Conservation (phyloP, 2,797 vertebrate species). For the Notolepis coatsorum region DNA sequence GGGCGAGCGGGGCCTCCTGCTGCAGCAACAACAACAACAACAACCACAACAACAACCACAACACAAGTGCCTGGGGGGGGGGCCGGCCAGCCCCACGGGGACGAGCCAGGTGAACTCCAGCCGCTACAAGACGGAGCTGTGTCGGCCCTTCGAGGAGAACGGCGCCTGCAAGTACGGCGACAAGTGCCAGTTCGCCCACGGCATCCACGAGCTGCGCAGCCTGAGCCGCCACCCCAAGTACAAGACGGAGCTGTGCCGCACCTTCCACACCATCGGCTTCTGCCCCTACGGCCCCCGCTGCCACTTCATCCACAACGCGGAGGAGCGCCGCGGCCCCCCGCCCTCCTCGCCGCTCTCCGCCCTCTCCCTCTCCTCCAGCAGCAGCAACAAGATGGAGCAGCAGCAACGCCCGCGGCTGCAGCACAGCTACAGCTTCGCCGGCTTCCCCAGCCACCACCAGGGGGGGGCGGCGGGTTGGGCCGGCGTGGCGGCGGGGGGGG, state of each 20-base stretch:
- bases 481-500: no score
- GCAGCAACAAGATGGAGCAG: conserved; percentile 84
- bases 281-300: conserved; percentile 93
- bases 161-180: conserved; percentile 93
- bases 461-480: conserved; percentile 72
- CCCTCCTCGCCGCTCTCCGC: conserved; percentile 76
- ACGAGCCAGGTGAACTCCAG: conserved; percentile 93
- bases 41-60: no score
- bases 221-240: conserved; percentile 94
- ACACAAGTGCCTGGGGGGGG: conserved; percentile 84
- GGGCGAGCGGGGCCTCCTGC: conserved; percentile 92
- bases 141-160: conserved; percentile 93
- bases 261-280: conserved; percentile 97
- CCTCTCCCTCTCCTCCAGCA: no score
- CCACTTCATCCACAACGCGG: conserved; percentile 95
- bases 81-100: conserved; percentile 77
- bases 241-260: conserved; percentile 96
- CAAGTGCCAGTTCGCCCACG: conserved; percentile 95
- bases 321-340: conserved; percentile 89
- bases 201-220: conserved; percentile 92
- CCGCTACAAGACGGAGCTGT: conserved; percentile 95
- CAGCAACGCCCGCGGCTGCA: conserved; percentile 96
- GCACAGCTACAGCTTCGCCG: conserved; percentile 98
- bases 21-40: no score
- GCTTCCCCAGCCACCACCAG: conserved; percentile 92